phyloP scores from a whole-genome alignment of 2,113 vertebrate species.

The Oreochromis niloticus region DNA sequence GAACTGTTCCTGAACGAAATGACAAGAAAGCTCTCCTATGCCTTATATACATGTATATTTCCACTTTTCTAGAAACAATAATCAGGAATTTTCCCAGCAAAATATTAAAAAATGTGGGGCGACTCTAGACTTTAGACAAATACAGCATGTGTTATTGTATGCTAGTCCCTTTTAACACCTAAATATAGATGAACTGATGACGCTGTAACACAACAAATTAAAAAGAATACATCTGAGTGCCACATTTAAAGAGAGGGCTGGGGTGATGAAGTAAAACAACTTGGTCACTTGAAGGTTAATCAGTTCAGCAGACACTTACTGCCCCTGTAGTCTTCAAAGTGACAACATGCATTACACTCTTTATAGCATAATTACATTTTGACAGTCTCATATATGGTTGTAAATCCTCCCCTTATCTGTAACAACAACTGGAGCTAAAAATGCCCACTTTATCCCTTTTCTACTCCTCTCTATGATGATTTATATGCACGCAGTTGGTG shows the following conservation, averaged over 20 bases:
- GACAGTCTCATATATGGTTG: neutral
- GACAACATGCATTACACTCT: neutral
- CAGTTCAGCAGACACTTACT: neutral
- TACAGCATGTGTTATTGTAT: neutral
- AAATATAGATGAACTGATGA: neutral
- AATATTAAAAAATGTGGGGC: neutral
- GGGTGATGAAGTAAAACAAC: neutral
- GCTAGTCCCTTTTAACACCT: neutral
- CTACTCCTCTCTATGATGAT: conserved; percentile 23
- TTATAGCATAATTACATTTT: neutral
- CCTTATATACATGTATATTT: neutral
- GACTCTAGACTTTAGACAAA: neutral
- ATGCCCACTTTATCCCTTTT: neutral
- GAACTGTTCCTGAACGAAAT: neutral
- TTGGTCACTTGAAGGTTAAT: neutral
- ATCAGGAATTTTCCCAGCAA: neutral
- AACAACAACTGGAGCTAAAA: neutral
- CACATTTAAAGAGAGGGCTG: neutral
- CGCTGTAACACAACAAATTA: neutral
- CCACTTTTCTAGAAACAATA: neutral
- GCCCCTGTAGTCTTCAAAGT: neutral
- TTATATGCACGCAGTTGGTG: conserved; percentile 57
- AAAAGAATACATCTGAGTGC: neutral
- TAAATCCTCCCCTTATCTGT: neutral
- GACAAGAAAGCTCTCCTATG: neutral